These are phyloP conservation scores for Incurvaria masculella DNA, from an alignment of 2,888 invertebrate species.

Conservation along the genomic window DNA sequence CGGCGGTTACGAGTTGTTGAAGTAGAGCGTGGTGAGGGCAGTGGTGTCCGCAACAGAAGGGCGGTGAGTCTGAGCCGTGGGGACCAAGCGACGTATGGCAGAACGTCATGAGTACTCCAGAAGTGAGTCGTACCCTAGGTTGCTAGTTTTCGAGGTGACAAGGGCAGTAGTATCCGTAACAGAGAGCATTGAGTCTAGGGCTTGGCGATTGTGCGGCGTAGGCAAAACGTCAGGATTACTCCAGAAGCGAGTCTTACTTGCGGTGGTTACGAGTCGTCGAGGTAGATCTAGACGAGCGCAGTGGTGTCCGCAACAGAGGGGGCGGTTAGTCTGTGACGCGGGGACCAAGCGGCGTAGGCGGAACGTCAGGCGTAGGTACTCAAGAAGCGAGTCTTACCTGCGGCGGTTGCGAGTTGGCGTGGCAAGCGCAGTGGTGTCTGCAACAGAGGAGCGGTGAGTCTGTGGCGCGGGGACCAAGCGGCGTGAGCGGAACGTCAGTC, in stretches of 20 bases:
- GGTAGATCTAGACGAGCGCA: slow-evolving; percentile 67
- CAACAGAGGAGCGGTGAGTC: too few species aligned
- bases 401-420: slow-evolving; percentile 33
- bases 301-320: slow-evolving; percentile 56
- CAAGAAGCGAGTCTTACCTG: slow-evolving; percentile 32
- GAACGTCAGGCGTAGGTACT: slow-evolving; percentile 60
- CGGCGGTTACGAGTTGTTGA: slow-evolving; percentile 52
- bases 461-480: too few species aligned
- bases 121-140: too few species aligned
- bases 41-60: slow-evolving; percentile 44
- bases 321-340: slow-evolving; percentile 31
- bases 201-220: too few species aligned
- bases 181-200: too few species aligned
- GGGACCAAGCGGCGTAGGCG: slow-evolving; percentile 54
- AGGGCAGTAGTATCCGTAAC: too few species aligned
- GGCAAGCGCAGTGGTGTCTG: too few species aligned
- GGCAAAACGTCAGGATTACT: slow-evolving; percentile 9
- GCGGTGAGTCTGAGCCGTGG: slow-evolving; percentile 34
- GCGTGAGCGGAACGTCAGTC: too few species aligned
- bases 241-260: slow-evolving; percentile 32
- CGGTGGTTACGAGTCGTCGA: slow-evolving; percentile 52
- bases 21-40: slow-evolving; percentile 64
- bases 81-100: slow-evolving; percentile 23
- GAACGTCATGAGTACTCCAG: too few species aligned
- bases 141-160: too few species aligned